A percentile compares a stretch with the other conserved stretches of the same genome.
These are phyloP conservation scores for Habropoda laboriosa DNA, from an alignment of 1,140 invertebrate genomes.

Conservation along the genomic window DNA sequence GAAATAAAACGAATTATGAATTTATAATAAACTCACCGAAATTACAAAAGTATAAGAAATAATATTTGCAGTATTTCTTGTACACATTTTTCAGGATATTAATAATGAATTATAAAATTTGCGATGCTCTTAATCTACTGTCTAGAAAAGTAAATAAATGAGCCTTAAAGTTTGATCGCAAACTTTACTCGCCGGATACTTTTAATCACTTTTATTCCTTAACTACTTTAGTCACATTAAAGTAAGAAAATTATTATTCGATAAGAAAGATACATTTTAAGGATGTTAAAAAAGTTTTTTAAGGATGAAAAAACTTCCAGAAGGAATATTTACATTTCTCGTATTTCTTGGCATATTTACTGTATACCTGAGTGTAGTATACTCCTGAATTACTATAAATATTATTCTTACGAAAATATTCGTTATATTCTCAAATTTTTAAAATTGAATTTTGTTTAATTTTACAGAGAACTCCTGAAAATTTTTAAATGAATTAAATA, in stretches of 20 bases:
- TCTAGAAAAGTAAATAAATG: background rate
- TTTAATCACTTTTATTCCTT: slow-evolving; percentile 4
- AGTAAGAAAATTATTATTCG: background rate
- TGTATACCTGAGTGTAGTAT: background rate
- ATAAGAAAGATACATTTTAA: background rate
- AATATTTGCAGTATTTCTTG: no score
- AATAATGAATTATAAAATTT: background rate
- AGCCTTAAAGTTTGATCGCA: background rate
- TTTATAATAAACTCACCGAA: no score
- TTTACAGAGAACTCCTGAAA: no score
- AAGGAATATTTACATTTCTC: background rate
- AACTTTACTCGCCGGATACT: background rate
- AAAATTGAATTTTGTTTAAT: no score
- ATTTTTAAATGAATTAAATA: no score
- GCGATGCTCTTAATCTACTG: background rate
- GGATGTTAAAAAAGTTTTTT: background rate
- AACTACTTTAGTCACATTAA: background rate
- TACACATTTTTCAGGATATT: background rate
- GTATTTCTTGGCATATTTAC: background rate
- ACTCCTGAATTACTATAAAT: no score
- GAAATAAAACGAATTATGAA: no score
- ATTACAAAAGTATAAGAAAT: no score
- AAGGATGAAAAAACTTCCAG: background rate
- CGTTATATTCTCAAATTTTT: no score
- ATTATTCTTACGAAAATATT: no score